These are phyloP conservation scores for Margarornis squamiger DNA, from an alignment of 2,797 vertebrate genomes.

Conservation along the genomic window DNA sequence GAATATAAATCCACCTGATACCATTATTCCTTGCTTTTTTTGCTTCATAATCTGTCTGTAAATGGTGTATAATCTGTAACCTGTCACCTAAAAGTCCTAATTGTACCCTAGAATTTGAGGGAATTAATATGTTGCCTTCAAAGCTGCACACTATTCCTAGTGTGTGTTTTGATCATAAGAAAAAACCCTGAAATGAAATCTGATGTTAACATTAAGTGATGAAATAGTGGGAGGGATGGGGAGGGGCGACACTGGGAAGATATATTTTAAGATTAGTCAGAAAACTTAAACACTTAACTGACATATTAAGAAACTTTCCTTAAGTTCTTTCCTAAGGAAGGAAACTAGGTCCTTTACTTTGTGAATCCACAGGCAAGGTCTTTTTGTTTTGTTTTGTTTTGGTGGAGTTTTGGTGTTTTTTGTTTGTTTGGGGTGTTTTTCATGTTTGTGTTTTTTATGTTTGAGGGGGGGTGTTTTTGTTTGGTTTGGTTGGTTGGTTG, in stretches of 20 bases:
- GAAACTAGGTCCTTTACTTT: neutral
- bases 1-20: neutral
- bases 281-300: neutral
- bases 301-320: neutral
- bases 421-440: neutral
- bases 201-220: neutral
- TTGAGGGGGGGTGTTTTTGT: neutral
- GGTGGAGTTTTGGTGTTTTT: too few relatives aligned
- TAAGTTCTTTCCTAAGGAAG: neutral
- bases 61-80: neutral
- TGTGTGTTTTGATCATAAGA: neutral
- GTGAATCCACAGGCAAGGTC: neutral
- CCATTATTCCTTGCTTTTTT: neutral
- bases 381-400: neutral
- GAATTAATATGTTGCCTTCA: neutral
- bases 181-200: neutral
- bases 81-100: neutral
- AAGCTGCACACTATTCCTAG: neutral
- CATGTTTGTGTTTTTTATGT: too few relatives aligned
- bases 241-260: neutral
- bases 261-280: neutral
- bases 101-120: neutral
- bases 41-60: neutral
- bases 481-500: too few relatives aligned
- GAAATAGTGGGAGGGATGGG: neutral